These are phyloP conservation scores for Bombus pyrosoma DNA, from an alignment of 1,140 invertebrate species.

Conservation along the genomic window DNA sequence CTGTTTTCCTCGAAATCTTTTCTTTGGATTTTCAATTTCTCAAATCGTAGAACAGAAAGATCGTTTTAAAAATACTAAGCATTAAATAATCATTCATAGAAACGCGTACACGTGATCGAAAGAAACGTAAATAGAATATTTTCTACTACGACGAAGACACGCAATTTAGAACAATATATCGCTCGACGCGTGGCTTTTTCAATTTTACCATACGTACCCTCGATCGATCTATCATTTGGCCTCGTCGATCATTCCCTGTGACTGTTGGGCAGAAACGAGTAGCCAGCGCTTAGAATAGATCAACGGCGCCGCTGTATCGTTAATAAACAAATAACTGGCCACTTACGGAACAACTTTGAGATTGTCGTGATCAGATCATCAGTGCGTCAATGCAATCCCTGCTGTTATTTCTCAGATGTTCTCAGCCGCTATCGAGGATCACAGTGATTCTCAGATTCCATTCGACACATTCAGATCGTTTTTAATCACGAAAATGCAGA, in stretches of 20 bases:
- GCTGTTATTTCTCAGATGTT: slow-evolving; percentile 38
- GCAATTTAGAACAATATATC: slow-evolving; percentile 24
- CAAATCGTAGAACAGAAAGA: too few relatives aligned
- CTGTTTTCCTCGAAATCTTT: neutral
- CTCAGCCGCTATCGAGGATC: neutral
- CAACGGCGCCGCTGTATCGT: slow-evolving; percentile 37
- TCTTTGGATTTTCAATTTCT: neutral
- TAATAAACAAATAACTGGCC: slow-evolving; percentile 56
- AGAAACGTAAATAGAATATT: neutral
- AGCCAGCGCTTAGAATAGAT: slow-evolving; percentile 45
- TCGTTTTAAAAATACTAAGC: neutral
- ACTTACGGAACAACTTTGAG: slow-evolving; percentile 42
- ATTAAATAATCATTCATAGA: neutral
- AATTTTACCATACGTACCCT: slow-evolving; percentile 11
- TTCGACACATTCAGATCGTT: neutral
- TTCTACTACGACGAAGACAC: neutral
- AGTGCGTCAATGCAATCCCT: slow-evolving; percentile 41
- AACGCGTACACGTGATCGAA: neutral
- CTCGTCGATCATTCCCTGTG: slow-evolving; percentile 32
- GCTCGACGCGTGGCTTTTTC: neutral
- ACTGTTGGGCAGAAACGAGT: slow-evolving; percentile 11
- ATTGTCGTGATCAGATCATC: slow-evolving; percentile 40
- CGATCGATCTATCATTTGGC: slow-evolving; percentile 44
- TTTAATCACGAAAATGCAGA: neutral
- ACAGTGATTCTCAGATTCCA: slow-evolving; percentile 27